Conservation (phyloP, 2,888 invertebrate species). For the Drosophila mimica region DNA sequence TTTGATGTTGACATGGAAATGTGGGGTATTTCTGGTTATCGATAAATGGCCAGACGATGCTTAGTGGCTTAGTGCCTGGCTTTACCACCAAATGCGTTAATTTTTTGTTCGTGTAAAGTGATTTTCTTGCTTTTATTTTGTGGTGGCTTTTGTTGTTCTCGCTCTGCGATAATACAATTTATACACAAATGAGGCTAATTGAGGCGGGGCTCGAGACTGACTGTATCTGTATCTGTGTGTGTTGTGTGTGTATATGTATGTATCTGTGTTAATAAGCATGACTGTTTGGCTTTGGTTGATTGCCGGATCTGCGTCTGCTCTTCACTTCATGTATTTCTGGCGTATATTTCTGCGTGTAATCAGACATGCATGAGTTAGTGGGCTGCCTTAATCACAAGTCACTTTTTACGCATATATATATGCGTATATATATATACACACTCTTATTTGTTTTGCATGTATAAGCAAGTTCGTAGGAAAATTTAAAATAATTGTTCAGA, state of each 20-base stretch:
- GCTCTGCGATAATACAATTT: slow-evolving; percentile 66
- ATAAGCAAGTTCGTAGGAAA: slow-evolving; percentile 3
- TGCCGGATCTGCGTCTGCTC: slow-evolving; percentile 50
- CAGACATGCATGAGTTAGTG: slow-evolving; percentile 69
- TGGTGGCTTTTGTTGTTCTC: slow-evolving; percentile 32
- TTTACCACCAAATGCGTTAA: slow-evolving; percentile 61
- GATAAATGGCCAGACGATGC: slow-evolving; percentile 65
- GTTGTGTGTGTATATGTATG: not conserved
- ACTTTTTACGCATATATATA: slow-evolving; percentile 36
- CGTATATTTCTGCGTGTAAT: slow-evolving; percentile 62
- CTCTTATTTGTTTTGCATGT: slow-evolving; percentile 19
- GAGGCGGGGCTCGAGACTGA: slow-evolving; percentile 40
- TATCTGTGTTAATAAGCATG: slow-evolving; percentile 69
- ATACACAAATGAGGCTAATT: slow-evolving; percentile 77
- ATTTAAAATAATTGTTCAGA: not conserved
- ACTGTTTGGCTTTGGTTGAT: slow-evolving; percentile 71
- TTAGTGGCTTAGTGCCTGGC: slow-evolving; percentile 53
- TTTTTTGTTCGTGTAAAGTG: slow-evolving; percentile 39
- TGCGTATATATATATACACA: slow-evolving; percentile 5
- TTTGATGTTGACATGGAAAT: not conserved
- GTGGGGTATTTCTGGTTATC: slow-evolving; percentile 35
- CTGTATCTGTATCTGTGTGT: slow-evolving; percentile 24
- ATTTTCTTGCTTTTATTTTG: slow-evolving; percentile 36
- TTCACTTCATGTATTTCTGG: slow-evolving; percentile 48
- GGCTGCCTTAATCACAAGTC: slow-evolving; percentile 44